Percentiles rank a stretch among this genome's conserved stretches.
These are phyloP conservation scores for Irena cyanogastra DNA, from an alignment of 2,113 vertebrate species.

Conservation along the genomic window DNA sequence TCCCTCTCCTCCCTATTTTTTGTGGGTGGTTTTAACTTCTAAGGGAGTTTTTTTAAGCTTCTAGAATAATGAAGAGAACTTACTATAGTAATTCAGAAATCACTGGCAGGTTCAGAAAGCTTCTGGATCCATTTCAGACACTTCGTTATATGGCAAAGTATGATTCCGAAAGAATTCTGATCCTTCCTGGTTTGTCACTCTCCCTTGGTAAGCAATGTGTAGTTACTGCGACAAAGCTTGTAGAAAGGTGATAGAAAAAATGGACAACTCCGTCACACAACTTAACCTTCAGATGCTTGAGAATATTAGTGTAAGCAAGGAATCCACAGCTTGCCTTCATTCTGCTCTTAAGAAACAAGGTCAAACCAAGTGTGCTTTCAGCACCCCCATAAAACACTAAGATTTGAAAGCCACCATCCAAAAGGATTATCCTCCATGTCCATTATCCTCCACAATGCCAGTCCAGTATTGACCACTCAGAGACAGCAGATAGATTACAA, in stretches of 20 bases:
- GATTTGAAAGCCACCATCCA: background rate
- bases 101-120: background rate
- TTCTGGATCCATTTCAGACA: background rate
- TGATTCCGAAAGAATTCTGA: background rate
- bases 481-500: background rate
- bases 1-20: rapidly evolving
- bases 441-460: background rate
- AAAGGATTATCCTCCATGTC: background rate
- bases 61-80: background rate
- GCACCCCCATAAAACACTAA: background rate
- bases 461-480: background rate
- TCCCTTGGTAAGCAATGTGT: background rate
- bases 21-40: background rate
- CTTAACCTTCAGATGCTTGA: background rate
- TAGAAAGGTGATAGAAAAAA: background rate
- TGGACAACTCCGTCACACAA: background rate
- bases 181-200: background rate
- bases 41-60: background rate
- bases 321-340: background rate
- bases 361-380: background rate
- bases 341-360: background rate
- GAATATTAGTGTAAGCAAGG: background rate
- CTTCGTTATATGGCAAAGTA: background rate
- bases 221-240: background rate
- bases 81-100: background rate